These are phyloP conservation scores for Elgonia sp. DNA, from an alignment of 2,888 invertebrate species.

Conservation along the genomic window DNA sequence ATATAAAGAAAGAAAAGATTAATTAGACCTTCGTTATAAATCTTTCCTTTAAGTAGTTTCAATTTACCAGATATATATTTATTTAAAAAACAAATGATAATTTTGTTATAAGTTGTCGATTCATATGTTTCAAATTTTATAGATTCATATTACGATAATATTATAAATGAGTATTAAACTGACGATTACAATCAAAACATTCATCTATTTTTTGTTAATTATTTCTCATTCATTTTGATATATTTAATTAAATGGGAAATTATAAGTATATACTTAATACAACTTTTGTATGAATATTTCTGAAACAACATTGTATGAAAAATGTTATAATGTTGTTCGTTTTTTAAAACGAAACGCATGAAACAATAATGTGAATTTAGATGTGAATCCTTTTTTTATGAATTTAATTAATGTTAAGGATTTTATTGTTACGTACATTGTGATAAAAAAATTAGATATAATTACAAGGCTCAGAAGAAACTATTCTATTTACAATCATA, in stretches of 20 bases:
- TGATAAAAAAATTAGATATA: slow-evolving; percentile 46
- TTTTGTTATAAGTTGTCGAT: no score
- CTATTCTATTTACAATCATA: slow-evolving; percentile 4
- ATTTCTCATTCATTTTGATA: not conserved
- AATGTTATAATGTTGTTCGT: slow-evolving; percentile 35
- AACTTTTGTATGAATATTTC: slow-evolving; percentile 20
- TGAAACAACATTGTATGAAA: slow-evolving; percentile 40
- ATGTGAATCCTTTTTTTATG: slow-evolving; percentile 33
- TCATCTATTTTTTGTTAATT: not conserved
- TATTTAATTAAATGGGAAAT: not conserved
- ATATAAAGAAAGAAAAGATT: no score
- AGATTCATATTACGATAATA: no score
- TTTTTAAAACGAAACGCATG: slow-evolving; percentile 4
- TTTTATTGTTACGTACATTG: slow-evolving; percentile 49
- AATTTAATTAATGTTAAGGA: slow-evolving; percentile 46
- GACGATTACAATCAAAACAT: not conserved
- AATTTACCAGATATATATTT: no score
- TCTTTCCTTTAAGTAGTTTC: no score
- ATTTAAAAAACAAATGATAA: no score
- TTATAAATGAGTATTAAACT: no score
- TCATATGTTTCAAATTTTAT: no score
- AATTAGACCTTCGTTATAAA: no score
- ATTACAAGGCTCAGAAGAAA: slow-evolving; percentile 27
- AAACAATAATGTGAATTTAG: slow-evolving; percentile 8
- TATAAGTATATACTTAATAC: slow-evolving; percentile 19